A percentile compares a stretch with the other conserved stretches of the same genome.
Evolutionary conservation across 2,113 vertebrate species (phyloP).

Genomic region (Bubalus kerabau): DNA sequence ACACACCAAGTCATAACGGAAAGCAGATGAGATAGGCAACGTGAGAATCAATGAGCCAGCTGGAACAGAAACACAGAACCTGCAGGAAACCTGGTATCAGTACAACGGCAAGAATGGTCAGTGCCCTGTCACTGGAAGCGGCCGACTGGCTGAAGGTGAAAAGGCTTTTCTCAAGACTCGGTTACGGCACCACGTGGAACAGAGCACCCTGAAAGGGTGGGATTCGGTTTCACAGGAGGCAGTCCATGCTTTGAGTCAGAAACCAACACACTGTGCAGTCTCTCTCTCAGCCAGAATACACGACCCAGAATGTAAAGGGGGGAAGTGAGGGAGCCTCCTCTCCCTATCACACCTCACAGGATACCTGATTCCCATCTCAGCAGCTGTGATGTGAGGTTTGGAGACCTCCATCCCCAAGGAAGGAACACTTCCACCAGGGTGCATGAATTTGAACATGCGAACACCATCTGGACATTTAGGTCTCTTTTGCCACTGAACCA

Average conservation of each 20-base stretch:
- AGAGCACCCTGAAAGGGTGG: background rate
- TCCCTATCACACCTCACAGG: background rate
- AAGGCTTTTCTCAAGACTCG: background rate
- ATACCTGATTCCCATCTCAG: background rate
- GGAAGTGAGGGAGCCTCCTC: background rate
- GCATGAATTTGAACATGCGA: background rate
- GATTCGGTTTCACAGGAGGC: background rate
- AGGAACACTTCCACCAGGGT: background rate
- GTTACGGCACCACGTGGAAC: background rate
- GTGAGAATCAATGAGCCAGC: background rate
- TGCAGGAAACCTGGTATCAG: background rate
- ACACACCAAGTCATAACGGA: background rate
- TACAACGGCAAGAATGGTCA: background rate
- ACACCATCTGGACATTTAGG: background rate
- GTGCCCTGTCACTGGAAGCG: background rate
- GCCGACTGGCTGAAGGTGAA: background rate
- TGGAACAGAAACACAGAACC: background rate
- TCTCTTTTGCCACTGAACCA: background rate
- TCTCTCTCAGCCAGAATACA: background rate
- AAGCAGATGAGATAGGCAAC: background rate
- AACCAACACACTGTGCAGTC: background rate
- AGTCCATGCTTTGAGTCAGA: background rate
- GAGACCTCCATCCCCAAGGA: background rate
- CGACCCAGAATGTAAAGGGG: background rate
- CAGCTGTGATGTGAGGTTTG: background rate